Evolutionary conservation across 2,113 vertebrate genomes (phyloP).

Genomic region (Trichomycterus rosablanca): DNA sequence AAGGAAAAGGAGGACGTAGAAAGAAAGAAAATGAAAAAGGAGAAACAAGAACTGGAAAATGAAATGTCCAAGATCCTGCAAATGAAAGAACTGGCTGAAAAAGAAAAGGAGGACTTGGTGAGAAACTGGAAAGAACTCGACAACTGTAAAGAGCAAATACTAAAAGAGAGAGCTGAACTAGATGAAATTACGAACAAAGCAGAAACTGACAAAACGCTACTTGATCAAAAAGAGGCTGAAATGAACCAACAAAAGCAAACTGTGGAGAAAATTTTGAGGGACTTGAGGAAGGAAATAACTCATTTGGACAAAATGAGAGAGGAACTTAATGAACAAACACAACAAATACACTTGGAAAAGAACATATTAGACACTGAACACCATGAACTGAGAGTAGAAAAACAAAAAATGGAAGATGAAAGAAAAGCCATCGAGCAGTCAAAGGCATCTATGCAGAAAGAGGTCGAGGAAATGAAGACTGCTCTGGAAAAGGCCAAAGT

Average conservation of each 20-base stretch:
- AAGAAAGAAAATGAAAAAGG: slow-evolving; percentile 1
- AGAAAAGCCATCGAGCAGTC: slow-evolving; percentile 1
- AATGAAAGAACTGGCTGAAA: slow-evolving; percentile 11
- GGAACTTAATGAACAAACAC: slow-evolving; percentile 7
- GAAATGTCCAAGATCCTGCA: not conserved
- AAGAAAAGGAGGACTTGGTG: slow-evolving; percentile 5
- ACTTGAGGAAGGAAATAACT: not conserved
- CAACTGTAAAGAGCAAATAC: slow-evolving; percentile 1
- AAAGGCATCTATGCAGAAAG: slow-evolving; percentile 5
- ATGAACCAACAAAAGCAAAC: slow-evolving; percentile 8
- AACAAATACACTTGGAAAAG: slow-evolving; percentile 23
- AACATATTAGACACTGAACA: not conserved
- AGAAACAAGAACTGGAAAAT: not conserved
- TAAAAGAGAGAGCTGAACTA: not conserved
- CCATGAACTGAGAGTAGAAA: not conserved
- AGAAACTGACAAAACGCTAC: not conserved
- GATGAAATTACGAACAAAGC: slow-evolving; percentile 16
- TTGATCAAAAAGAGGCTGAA: not conserved
- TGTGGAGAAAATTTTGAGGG: slow-evolving; percentile 13
- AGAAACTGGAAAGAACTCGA: not conserved
- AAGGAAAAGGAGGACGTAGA: not conserved
- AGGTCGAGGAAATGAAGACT: slow-evolving; percentile 2
- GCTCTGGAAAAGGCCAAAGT: not conserved
- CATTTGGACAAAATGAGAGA: slow-evolving; percentile 5
- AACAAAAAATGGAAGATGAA: slow-evolving; percentile 5